phyloP scores from a whole-genome alignment of 2,888 invertebrate genomes.

The Choristoneura rosaceana region DNA sequence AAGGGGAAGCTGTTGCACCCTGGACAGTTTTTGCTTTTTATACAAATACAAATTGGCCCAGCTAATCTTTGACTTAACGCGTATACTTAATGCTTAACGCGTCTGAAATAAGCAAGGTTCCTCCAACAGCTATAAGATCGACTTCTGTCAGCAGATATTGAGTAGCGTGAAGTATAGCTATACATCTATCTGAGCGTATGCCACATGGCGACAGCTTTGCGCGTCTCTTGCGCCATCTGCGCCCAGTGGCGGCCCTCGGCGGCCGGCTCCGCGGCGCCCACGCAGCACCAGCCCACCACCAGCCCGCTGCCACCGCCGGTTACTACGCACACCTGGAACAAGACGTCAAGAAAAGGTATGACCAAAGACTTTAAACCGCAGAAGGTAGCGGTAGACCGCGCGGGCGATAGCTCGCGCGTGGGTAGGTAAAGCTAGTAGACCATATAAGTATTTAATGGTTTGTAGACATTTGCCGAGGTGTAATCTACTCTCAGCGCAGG shows the following conservation, averaged over 20 bases:
- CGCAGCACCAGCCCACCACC: conserved; percentile 89
- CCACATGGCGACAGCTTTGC: conserved; percentile 96
- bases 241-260: conserved; percentile 94
- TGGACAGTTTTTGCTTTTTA: too few species aligned
- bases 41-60: too few species aligned
- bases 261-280: conserved; percentile 89
- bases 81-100: too few species aligned
- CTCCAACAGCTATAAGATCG: not conserved
- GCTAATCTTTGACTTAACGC: too few species aligned
- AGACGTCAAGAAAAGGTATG: not conserved
- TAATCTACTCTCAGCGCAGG: too few species aligned
- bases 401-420: too few species aligned
- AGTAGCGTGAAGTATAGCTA: not conserved
- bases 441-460: too few species aligned
- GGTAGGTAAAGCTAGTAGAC: too few species aligned
- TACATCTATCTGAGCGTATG: conserved; percentile 90
- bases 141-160: not conserved
- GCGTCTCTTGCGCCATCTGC: conserved; percentile 94
- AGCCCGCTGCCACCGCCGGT: conserved; percentile 74
- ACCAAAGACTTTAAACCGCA: too few species aligned
- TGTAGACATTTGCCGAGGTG: too few species aligned
- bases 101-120: not conserved
- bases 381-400: too few species aligned
- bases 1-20: too few species aligned
- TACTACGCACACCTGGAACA: conserved; percentile 76